Base-by-base conservation (phyloP, 2,888 invertebrate genomes). In the Didymodactylos carnosus region DNA sequence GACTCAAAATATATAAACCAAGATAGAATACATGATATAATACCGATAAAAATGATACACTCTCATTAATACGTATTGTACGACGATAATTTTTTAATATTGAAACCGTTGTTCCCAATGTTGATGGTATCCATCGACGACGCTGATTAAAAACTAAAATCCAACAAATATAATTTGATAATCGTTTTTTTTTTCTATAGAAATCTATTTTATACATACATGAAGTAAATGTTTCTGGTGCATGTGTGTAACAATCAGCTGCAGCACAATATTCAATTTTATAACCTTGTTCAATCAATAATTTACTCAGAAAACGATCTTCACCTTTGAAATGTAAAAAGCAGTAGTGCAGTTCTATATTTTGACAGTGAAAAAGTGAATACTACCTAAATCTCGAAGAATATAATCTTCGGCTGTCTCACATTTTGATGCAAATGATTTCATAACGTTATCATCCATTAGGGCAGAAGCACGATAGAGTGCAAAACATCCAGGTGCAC, bases 121-220 rank as follows among this genome's bases (percentile, higher is more conserved):
- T 98, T 0, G 97, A 98, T 10, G 97, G 97, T 76, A 94, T 94
- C 98, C 97, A 98, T 78, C 98, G 88, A 81, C 97, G 89, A 76
- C 97, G 88, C 84, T 97, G 97, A 81, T 95, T 97, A 86, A 92
- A 98, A n/a, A n/a, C n/a, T n/a, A n/a, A n/a, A n/a, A n/a, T n/a
- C n/a, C n/a, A n/a, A n/a, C n/a, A n/a, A n/a, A n/a, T n/a, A n/a
- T n/a, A n/a, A n/a, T n/a, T n/a, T n/a, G 90, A 92, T 84, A 94
- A 95, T 41, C 90, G 23, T 29, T 14, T 40, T n/a, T n/a, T n/a
- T n/a, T n/a, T n/a, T n/a, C n/a, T n/a, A n/a, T n/a, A n/a, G 35
- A 62, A 62, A 35, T 39, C 43, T 29, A 29, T 41, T 25, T 39
- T 29, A 14, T 71, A 23, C n/a, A n/a, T n/a, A 70, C 71, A 75